Evolutionary conservation across 2,797 vertebrate genomes (phyloP).

Genomic region (Pygocentrus nattereri): DNA sequence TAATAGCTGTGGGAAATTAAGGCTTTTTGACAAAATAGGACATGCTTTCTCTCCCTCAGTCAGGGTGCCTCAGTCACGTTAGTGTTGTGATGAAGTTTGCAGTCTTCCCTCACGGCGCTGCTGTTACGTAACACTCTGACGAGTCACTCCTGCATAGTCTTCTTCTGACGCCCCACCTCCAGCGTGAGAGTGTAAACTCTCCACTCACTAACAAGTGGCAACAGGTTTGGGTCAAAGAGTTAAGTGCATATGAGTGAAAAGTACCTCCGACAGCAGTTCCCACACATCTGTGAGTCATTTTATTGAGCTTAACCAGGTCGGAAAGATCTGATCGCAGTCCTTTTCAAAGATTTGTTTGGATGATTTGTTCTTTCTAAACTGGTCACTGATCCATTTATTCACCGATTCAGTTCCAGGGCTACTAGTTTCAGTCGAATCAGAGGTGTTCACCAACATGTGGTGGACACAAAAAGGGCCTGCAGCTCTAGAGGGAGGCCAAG

Average conservation of each 20-base stretch:
- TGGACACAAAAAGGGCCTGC: no score
- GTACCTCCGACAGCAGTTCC: slow-evolving; percentile 64
- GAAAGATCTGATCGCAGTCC: neutral
- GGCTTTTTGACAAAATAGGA: no score
- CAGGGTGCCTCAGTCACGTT: no score
- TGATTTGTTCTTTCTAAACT: no score
- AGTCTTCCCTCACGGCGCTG: neutral
- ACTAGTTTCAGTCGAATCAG: no score
- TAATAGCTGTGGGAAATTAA: no score
- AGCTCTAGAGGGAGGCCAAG: no score
- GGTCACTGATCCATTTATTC: no score
- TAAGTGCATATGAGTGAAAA: slow-evolving; percentile 74
- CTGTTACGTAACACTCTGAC: neutral
- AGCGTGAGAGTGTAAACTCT: neutral
- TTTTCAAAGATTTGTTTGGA: no score
- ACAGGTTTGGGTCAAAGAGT: slow-evolving; percentile 71
- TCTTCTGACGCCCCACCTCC: neutral
- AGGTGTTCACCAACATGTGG: no score
- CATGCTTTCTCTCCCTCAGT: no score
- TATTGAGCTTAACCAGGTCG: neutral
- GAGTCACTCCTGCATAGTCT: neutral
- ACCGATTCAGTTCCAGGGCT: no score
- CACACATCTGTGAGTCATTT: slow-evolving; percentile 3
- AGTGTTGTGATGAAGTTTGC: neutral
- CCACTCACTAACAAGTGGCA: slow-evolving; percentile 64